Evolutionary conservation across 1,140 invertebrate genomes (phyloP), one percentile per base, ranked within the genome.

Genomic region (Luehdorfia chinensis): DNA sequence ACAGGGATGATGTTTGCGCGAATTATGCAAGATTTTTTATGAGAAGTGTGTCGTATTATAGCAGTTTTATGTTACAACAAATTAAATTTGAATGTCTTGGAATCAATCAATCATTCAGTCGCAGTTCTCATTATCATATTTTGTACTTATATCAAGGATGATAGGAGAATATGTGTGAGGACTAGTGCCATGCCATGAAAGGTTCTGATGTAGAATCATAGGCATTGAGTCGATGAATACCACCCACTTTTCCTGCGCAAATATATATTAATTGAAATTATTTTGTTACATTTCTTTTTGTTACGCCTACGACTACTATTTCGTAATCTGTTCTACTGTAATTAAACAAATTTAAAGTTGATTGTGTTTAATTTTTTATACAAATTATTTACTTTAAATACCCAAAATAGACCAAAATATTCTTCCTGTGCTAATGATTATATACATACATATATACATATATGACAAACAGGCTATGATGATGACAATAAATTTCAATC

Each of bases 151-250:
- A 75, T 67, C 71, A 66, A 71, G 71, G 77, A 84, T 86, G 79
- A 83, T 80, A 86, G 83, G 75, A 77, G 79, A 77, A 75, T 61
- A 59, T 85, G 70, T 84, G 66, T 80, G 70, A 80, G 77, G 81
- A 83, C 83, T 81, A 77, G 83, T 86, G 83, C 79, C 79, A 86
- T 86, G 83, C 83, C 79, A 59, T 86, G 83, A 86, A 86, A 86
- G 83, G 79, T 86, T 86, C 83, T 84, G 68, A 73, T 70, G 78
- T 84, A 81, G 79, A 86, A 86, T 86, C 79, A 66, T 80, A 78
- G 79, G 79, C 83, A 84, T 86, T 64, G 66, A 80, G 73, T 80
- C 77, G 66, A 75, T 76, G 73, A 74, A 83, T 86, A 83, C 81
- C 79, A 85, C 81, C 81, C 81, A 83, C 78, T 85, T 81, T 77